phyloP scores from a whole-genome alignment of 1,140 invertebrate genomes.

The Conopomorpha cramerella region DNA sequence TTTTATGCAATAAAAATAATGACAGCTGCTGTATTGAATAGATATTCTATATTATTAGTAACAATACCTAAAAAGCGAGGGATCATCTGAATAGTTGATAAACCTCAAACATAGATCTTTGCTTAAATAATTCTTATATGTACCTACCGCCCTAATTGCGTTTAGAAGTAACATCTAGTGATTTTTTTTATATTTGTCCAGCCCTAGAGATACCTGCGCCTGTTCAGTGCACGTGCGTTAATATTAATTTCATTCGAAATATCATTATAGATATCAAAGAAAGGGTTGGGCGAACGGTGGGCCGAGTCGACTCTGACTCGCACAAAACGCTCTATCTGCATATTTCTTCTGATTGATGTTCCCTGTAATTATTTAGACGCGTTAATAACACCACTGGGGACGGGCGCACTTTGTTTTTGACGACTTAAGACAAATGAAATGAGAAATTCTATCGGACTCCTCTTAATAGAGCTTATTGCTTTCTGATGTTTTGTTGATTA shows the following conservation, averaged over 20 bases:
- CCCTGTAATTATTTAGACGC: constrained; percentile 62
- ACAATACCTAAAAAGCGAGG: no score
- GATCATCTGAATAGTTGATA: no score
- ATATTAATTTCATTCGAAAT: constrained; percentile 51
- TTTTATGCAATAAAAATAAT: no score
- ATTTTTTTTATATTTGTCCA: no score
- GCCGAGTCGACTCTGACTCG: constrained; percentile 47
- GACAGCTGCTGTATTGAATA: no score
- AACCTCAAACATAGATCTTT: no score
- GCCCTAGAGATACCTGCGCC: neutral
- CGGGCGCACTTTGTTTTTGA: constrained; percentile 54
- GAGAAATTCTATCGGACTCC: constrained; percentile 56
- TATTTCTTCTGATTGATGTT: constrained; percentile 59
- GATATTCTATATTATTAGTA: no score
- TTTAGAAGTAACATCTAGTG: no score
- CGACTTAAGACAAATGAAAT: constrained; percentile 58
- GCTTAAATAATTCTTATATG: no score
- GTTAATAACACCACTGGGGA: constrained; percentile 60
- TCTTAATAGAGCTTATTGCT: constrained; percentile 50
- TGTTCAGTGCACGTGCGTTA: constrained; percentile 24
- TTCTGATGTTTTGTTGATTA: constrained; percentile 55
- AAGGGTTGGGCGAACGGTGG: constrained; percentile 53
- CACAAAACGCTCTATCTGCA: constrained; percentile 57
- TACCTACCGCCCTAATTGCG: no score
- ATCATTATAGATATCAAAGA: constrained; percentile 53